Base-by-base conservation (phyloP, 2,888 invertebrate genomes). In the Hedychridium roseum region DNA sequence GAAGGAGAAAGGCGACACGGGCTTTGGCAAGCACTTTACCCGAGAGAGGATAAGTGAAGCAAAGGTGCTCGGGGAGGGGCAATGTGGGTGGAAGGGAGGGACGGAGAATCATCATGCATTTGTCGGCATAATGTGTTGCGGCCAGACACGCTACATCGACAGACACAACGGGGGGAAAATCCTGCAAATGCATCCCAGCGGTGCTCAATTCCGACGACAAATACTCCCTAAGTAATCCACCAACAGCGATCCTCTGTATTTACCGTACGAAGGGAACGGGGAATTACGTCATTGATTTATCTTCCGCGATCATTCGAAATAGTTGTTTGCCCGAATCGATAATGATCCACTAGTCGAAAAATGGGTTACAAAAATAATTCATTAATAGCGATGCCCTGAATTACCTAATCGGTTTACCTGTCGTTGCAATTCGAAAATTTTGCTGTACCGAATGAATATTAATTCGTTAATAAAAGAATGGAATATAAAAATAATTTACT, bases 1-100 rank as follows among this genome's bases (percentile, higher is more conserved):
- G 64, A 60, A 57, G 61, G 52, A 53, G 53, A 61, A 57, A 65
- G 59, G 55, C 58, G 46, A 62, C 51, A 45, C 58, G 43, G 52
- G 36, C 20, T 35, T 46, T 36, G 65, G 56, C 56, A 56, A 64
- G 54, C 60, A 43, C 49, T 50, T 57, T 43, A 31, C 32, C 20
- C 15, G n/a, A n/a, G n/a, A n/a, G n/a, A n/a, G n/a, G n/a, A n/a
- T n/a, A n/a, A n/a, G n/a, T n/a, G n/a, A n/a, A n/a, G 30, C 7
- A 5, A 21, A 14, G 3, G 11, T 12, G 40, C 49, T 17, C 21
- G 31, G 34, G 43, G 42, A 40, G 50, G 26, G 43, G 31, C 3
- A 2, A 3, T 12, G 3, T 11, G 17, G 17, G 21, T 1, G 18
- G 40, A 27, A 36, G 36, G 43, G 53, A 47, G 31, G 7, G 42